These are phyloP conservation scores for Adoxophyes honmai DNA, from an alignment of 1,140 invertebrate genomes.

Conservation along the genomic window DNA sequence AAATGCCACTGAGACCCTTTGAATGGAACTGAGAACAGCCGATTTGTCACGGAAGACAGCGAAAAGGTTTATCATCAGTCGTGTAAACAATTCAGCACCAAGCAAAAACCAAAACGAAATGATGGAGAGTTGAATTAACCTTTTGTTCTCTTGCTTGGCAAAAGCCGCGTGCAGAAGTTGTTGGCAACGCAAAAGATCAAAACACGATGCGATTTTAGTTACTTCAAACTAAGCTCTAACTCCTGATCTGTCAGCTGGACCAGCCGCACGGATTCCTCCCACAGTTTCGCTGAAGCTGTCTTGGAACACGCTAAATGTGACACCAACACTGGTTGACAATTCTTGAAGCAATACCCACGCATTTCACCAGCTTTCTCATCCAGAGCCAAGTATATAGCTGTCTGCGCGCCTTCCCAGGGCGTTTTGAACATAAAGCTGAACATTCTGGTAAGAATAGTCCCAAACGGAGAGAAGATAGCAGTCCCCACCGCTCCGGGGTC, in stretches of 20 bases:
- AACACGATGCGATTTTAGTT: too few relatives aligned
- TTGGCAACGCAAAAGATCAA: too few relatives aligned
- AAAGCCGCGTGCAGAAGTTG: too few relatives aligned
- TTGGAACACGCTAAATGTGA: constrained; percentile 16
- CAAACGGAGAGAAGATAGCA: constrained; percentile 74
- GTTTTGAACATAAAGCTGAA: constrained; percentile 24
- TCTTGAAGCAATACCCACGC: constrained; percentile 58
- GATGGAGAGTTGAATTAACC: too few relatives aligned
- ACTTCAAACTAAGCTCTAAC: neutral
- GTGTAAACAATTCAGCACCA: too few relatives aligned
- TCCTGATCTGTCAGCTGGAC: constrained; percentile 10
- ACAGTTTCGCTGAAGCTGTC: constrained; percentile 17
- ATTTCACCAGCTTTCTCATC: constrained; percentile 36
- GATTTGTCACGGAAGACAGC: too few relatives aligned
- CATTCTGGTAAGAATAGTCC: constrained; percentile 1
- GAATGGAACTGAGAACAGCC: too few relatives aligned
- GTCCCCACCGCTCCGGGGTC: constrained; percentile 89
- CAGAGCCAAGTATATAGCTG: constrained; percentile 40
- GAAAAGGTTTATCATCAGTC: too few relatives aligned
- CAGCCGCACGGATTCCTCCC: constrained; percentile 13
- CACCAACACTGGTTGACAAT: constrained; percentile 31
- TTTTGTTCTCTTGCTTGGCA: too few relatives aligned
- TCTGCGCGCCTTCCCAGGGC: constrained; percentile 57
- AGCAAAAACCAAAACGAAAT: too few relatives aligned
- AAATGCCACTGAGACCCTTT: too few relatives aligned